Conservation (phyloP, 2,888 invertebrate species). For the Hetaerina titia region DNA sequence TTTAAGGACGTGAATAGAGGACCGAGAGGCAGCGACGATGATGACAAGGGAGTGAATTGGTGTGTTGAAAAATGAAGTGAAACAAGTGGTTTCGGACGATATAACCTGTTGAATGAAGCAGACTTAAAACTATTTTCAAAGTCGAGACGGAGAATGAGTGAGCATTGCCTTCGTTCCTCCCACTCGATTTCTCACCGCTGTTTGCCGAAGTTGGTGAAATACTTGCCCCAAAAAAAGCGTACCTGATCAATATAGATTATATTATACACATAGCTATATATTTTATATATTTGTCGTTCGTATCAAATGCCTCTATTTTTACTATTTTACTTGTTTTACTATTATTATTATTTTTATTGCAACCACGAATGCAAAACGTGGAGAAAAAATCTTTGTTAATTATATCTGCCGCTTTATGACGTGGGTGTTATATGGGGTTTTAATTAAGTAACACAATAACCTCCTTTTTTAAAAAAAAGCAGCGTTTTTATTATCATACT, state of each 20-base stretch:
- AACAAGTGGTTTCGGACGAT: neutral
- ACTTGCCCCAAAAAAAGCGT: conserved; percentile 63
- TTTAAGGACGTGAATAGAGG: neutral
- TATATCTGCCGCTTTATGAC: conserved; percentile 45
- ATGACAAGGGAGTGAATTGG: neutral
- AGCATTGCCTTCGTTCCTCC: neutral
- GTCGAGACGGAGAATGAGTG: neutral
- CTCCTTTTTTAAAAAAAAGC: neutral
- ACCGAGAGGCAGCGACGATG: neutral
- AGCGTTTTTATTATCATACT: neutral
- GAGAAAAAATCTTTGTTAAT: conserved; percentile 10
- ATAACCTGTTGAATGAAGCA: neutral
- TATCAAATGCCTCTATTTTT: conserved; percentile 52
- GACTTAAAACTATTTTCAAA: neutral
- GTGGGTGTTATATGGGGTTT: neutral
- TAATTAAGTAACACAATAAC: conserved; percentile 35
- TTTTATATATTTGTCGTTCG: conserved; percentile 65
- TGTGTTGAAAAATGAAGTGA: neutral
- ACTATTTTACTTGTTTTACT: conserved; percentile 54
- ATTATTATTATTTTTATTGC: conserved; percentile 34
- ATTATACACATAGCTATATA: conserved; percentile 60
- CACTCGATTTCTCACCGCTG: neutral
- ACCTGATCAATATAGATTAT: conserved; percentile 61
- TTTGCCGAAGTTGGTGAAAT: conserved; percentile 29
- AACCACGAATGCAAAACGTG: conserved; percentile 28